Percentiles rank a stretch among this genome's conserved stretches.
phyloP scores from a whole-genome alignment of 2,797 vertebrate species.

The Lateolabrax maculatus region DNA sequence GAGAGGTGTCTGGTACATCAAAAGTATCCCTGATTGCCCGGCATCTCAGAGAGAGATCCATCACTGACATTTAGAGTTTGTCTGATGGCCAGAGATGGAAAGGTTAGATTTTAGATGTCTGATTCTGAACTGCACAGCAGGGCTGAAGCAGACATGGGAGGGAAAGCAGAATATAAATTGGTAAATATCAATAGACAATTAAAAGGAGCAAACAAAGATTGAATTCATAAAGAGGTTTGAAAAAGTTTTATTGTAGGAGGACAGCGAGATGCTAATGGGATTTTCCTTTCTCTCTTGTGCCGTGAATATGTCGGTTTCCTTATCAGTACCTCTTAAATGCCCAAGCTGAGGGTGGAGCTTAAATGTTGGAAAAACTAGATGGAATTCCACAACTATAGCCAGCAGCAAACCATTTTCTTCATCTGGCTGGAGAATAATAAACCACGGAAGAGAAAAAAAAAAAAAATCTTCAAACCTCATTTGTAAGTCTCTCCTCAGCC shows the following conservation, averaged over 20 bases:
- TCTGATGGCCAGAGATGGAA: slow-evolving; percentile 77
- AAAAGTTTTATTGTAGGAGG: slow-evolving; percentile 32
- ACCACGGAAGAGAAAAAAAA: slow-evolving; percentile 25
- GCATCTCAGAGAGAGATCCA: slow-evolving; percentile 69
- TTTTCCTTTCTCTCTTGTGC: slow-evolving; percentile 45
- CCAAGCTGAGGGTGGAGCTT: slow-evolving; percentile 54
- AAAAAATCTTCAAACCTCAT: slow-evolving; percentile 56
- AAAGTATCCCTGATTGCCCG: slow-evolving; percentile 73
- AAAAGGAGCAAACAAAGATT: slow-evolving; percentile 33
- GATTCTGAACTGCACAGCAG: slow-evolving; percentile 65
- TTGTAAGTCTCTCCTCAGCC: slow-evolving; percentile 64
- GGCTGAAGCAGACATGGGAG: slow-evolving; percentile 19
- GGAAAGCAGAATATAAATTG: slow-evolving; percentile 42
- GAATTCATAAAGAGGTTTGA: slow-evolving; percentile 32
- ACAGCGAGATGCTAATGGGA: slow-evolving; percentile 55
- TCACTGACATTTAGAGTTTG: slow-evolving; percentile 80
- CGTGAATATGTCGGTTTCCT: slow-evolving; percentile 54
- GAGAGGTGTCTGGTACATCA: slow-evolving; percentile 68
- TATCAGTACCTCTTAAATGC: slow-evolving; percentile 59
- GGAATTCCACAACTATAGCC: slow-evolving; percentile 60
- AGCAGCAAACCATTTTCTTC: slow-evolving; percentile 58
- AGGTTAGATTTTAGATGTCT: slow-evolving; percentile 81
- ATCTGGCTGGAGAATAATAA: slow-evolving; percentile 61
- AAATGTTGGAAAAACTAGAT: slow-evolving; percentile 38
- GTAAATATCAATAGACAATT: slow-evolving; percentile 47